These are phyloP conservation scores for Phylloscopus trochiloides DNA, from an alignment of 2,113 vertebrate genomes.

Conservation along the genomic window DNA sequence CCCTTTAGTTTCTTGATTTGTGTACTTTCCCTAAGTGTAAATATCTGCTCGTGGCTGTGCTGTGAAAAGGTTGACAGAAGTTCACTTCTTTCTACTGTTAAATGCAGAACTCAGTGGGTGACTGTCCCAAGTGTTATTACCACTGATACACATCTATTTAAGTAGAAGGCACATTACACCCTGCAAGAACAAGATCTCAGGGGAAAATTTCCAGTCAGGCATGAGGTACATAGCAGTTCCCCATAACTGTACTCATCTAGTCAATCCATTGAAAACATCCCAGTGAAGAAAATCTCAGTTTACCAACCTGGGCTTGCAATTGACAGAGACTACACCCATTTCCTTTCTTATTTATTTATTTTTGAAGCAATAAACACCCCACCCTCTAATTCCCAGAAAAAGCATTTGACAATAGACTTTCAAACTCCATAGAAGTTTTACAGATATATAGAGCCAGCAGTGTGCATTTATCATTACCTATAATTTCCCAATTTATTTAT, in stretches of 20 bases:
- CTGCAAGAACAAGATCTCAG: neutral
- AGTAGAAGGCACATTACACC: neutral
- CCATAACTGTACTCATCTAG: neutral
- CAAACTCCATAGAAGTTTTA: neutral
- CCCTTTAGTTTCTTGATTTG: neutral
- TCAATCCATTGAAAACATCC: neutral
- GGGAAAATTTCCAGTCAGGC: neutral
- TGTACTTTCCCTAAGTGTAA: neutral
- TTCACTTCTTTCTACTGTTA: neutral
- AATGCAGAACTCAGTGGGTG: neutral
- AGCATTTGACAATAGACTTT: neutral
- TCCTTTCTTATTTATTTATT: slow-evolving; percentile 45
- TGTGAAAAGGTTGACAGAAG: neutral
- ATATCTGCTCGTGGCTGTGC: neutral
- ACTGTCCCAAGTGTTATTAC: neutral
- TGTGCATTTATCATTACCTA: slow-evolving; percentile 7
- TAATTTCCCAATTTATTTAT: slow-evolving; percentile 18
- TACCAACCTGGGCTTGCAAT: neutral
- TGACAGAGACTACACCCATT: slow-evolving; percentile 2
- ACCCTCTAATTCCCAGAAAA: slow-evolving; percentile 3
- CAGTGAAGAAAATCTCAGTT: neutral
- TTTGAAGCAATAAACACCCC: neutral
- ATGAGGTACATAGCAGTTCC: neutral
- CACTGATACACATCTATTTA: neutral
- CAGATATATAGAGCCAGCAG: neutral